These are phyloP conservation scores for Chymomyza costata DNA, from an alignment of 1,140 invertebrate genomes.

Conservation along the genomic window DNA sequence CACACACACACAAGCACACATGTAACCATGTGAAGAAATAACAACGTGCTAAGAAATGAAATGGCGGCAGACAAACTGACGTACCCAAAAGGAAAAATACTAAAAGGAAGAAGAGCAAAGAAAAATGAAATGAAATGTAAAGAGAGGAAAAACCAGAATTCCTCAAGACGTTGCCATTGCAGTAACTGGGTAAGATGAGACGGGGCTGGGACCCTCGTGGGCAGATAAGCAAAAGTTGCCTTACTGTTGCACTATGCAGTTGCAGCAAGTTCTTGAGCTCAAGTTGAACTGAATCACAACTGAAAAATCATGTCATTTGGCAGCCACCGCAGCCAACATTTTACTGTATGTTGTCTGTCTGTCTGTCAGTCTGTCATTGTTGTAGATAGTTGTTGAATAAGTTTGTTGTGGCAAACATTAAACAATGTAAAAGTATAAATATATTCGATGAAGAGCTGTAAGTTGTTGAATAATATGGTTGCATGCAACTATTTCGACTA, in stretches of 20 bases:
- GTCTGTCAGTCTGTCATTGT: too few relatives aligned
- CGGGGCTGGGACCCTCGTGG: constrained; percentile 20
- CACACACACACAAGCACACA: neutral
- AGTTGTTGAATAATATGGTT: too few relatives aligned
- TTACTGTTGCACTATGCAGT: constrained; percentile 16
- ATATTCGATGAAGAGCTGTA: too few relatives aligned
- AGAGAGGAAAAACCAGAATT: constrained; percentile 25
- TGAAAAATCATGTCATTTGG: constrained; percentile 62
- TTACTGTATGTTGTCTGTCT: too few relatives aligned
- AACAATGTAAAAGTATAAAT: too few relatives aligned
- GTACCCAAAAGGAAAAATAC: constrained; percentile 10
- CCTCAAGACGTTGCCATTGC: constrained; percentile 40
- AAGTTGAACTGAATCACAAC: constrained; percentile 43
- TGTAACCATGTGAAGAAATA: constrained; percentile 43
- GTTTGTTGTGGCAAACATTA: too few relatives aligned
- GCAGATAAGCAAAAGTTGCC: constrained; percentile 63
- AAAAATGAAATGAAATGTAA: constrained; percentile 9
- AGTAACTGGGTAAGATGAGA: constrained; percentile 14
- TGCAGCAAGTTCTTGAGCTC: constrained; percentile 28
- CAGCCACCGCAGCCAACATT: too few relatives aligned
- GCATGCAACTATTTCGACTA: too few relatives aligned
- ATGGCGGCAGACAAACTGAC: constrained; percentile 28
- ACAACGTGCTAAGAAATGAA: constrained; percentile 30
- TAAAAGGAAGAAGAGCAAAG: constrained; percentile 10
- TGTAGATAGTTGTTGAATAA: too few relatives aligned